Conservation (phyloP, 2,797 vertebrate genomes). For the Petrocephalus sullivani region DNA sequence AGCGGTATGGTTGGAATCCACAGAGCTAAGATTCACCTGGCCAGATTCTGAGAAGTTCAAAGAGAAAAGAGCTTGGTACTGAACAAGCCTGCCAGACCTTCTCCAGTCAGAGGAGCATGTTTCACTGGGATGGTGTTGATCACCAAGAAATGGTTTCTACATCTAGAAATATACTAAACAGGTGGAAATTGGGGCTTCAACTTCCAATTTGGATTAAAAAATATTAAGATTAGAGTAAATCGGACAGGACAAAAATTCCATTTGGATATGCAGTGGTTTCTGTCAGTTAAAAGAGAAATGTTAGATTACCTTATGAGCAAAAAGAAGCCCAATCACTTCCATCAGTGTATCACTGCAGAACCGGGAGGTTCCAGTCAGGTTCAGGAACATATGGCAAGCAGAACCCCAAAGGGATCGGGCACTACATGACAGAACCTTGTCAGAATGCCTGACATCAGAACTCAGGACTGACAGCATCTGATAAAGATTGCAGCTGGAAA, state of each 20-base stretch:
- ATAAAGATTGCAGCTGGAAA: background rate
- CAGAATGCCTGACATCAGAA: background rate
- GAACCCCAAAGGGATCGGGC: background rate
- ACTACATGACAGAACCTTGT: background rate
- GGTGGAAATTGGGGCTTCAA: background rate
- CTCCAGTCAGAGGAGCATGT: background rate
- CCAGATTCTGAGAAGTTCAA: background rate
- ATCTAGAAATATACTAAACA: background rate
- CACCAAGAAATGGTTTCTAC: background rate
- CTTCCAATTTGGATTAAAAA: background rate
- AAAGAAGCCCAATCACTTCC: background rate
- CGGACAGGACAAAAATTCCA: background rate
- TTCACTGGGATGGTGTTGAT: background rate
- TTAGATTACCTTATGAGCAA: background rate
- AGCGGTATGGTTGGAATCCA: background rate
- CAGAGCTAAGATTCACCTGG: background rate
- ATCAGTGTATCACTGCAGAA: background rate
- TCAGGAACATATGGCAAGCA: background rate
- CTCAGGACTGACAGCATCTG: background rate
- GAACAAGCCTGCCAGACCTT: background rate
- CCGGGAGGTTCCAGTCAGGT: background rate
- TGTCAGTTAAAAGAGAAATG: background rate
- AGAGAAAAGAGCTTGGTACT: background rate
- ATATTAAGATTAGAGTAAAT: background rate
- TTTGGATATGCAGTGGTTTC: background rate